A percentile compares a stretch with the other conserved stretches of the same genome.
Conservation (phyloP, 2,113 vertebrate species). For the Terrapene triunguis region DNA sequence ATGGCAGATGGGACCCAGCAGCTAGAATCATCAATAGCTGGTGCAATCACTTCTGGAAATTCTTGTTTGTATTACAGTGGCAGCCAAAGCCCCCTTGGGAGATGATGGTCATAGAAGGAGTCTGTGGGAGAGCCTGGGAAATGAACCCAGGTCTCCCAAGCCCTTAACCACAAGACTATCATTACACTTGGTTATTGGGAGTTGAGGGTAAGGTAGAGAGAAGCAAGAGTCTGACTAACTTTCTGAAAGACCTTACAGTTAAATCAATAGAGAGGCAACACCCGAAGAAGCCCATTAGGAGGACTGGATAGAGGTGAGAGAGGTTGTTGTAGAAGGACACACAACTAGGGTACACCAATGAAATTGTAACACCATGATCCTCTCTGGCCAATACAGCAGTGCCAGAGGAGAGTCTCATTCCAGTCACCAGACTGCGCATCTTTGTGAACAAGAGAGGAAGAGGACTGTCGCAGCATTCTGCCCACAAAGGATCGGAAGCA, state of each 20-base stretch:
- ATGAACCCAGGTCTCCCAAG: background rate
- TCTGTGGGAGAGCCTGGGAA: conserved; percentile 1
- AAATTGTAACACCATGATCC: background rate
- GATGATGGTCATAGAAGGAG: background rate
- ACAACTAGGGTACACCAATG: background rate
- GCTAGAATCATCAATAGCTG: background rate
- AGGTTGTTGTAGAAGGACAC: background rate
- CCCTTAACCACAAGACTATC: accelerated
- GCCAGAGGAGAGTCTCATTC: background rate
- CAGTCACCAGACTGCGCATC: background rate
- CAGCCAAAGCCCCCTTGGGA: accelerated
- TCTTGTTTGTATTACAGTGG: accelerated
- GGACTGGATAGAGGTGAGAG: background rate
- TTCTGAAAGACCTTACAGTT: background rate
- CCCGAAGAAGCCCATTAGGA: background rate
- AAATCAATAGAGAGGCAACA: background rate
- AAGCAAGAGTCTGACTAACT: background rate
- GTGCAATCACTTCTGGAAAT: background rate
- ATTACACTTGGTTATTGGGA: background rate
- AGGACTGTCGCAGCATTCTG: no score
- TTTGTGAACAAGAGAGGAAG: background rate
- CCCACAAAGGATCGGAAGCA: background rate
- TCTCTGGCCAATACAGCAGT: background rate
- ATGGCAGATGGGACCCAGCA: background rate
- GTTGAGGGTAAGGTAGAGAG: accelerated